Conservation (phyloP, 1,140 invertebrate species). For the Brachionus plicatilis region DNA sequence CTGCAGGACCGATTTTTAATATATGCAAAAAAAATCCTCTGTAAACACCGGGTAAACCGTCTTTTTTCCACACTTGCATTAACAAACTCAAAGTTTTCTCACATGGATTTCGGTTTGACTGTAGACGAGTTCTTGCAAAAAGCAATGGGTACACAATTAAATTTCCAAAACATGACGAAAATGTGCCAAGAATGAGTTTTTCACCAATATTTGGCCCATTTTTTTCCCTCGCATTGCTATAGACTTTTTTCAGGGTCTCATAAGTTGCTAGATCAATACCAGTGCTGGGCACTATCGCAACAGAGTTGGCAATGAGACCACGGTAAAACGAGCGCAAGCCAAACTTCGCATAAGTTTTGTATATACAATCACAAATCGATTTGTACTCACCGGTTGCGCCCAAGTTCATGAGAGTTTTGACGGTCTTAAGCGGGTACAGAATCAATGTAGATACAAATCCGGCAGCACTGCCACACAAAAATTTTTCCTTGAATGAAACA, state of each 20-base stretch:
- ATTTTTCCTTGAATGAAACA: not conserved
- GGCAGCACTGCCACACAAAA: slow-evolving; percentile 18
- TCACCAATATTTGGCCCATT: not conserved
- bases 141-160: slow-evolving; percentile 37
- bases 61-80: slow-evolving; percentile 73
- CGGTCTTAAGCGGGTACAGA: slow-evolving; percentile 26
- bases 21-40: slow-evolving; percentile 95
- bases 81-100: slow-evolving; percentile 64
- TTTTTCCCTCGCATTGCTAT: slow-evolving; percentile 6
- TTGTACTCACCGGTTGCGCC: slow-evolving; percentile 85
- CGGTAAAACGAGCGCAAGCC: slow-evolving; percentile 81
- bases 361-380: slow-evolving; percentile 79
- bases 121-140: slow-evolving; percentile 22
- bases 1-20: slow-evolving; percentile 78
- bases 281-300: slow-evolving; percentile 97
- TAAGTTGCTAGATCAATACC: slow-evolving; percentile 97
- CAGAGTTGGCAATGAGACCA: slow-evolving; percentile 79
- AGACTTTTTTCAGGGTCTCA: slow-evolving; percentile 60
- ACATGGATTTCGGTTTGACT: slow-evolving; percentile 18
- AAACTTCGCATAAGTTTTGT: slow-evolving; percentile 78
- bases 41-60: slow-evolving; percentile 84
- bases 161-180: slow-evolving; percentile 23
- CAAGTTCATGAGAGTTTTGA: slow-evolving; percentile 92
- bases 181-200: slow-evolving; percentile 23
- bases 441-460: not conserved